A percentile compares a stretch with the other conserved stretches of the same genome.
Evolutionary conservation across 2,113 vertebrate genomes (phyloP).

Genomic region (Lota lota): DNA sequence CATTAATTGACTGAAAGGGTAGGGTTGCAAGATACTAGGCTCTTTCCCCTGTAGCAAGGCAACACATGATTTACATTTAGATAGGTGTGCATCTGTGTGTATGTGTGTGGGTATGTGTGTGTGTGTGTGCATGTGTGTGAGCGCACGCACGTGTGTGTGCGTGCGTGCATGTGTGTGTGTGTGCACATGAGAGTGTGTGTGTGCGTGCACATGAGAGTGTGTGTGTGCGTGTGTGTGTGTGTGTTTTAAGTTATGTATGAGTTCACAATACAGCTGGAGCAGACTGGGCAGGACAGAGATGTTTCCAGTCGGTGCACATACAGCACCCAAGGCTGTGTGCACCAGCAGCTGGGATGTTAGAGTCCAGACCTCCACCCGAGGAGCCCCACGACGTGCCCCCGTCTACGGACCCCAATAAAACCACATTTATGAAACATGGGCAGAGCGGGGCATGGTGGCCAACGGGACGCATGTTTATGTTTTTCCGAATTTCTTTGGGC

Average conservation of each 20-base stretch:
- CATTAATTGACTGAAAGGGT: constrained; percentile 27
- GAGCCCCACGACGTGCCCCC: no score
- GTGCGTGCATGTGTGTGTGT: constrained; percentile 9
- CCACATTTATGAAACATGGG: no score
- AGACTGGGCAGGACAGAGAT: background rate
- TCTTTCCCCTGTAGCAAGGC: constrained; percentile 32
- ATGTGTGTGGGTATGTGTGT: constrained; percentile 14
- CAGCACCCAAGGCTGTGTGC: no score
- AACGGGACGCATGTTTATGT: no score
- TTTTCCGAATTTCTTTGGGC: no score
- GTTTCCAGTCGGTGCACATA: background rate
- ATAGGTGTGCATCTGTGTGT: constrained; percentile 46
- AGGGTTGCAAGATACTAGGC: constrained; percentile 19
- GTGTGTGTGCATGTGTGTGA: background rate
- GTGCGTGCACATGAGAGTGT: background rate
- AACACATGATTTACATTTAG: constrained; percentile 69
- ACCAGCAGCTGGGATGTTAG: background rate
- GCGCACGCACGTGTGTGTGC: background rate
- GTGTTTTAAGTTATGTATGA: no score
- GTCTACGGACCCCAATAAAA: background rate
- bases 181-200: background rate
- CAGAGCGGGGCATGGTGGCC: no score
- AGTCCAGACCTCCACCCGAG: background rate
- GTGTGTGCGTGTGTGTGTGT: no score
- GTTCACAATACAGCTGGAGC: background rate